Evolutionary conservation across 2,888 invertebrate genomes (phyloP).

Genomic region (Drosophila percnosoma): DNA sequence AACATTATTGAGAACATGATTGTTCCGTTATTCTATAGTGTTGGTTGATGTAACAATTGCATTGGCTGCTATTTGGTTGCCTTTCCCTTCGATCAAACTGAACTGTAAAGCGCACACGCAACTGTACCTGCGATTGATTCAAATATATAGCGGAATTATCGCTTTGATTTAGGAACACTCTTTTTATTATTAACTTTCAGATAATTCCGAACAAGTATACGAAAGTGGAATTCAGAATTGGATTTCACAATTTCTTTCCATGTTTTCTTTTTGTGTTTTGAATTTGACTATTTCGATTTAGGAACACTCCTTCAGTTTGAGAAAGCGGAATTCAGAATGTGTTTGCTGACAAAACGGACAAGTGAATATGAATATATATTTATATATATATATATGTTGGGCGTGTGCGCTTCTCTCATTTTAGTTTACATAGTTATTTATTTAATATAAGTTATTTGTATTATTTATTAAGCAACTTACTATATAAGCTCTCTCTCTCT

Average conservation of each 20-base stretch:
- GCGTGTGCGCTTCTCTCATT: conserved; percentile 27
- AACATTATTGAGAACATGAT: conserved; percentile 3
- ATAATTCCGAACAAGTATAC: neutral
- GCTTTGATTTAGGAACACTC: neutral
- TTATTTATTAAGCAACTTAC: conserved; percentile 71
- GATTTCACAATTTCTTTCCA: neutral
- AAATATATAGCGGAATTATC: neutral
- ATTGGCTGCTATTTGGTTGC: conserved; percentile 35
- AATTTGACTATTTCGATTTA: neutral
- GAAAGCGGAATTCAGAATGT: neutral
- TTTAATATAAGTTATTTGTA: conserved; percentile 39
- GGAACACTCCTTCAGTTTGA: conserved; percentile 4
- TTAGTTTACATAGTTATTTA: conserved; percentile 34
- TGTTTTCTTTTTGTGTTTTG: neutral
- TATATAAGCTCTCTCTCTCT: conserved; percentile 82
- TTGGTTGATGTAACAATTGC: conserved; percentile 70
- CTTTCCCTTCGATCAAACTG: conserved; percentile 7
- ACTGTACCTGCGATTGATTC: conserved; percentile 2
- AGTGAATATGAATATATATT: neutral
- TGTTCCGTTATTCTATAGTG: conserved; percentile 35
- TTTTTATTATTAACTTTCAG: neutral
- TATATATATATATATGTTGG: neutral
- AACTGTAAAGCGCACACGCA: conserved; percentile 30
- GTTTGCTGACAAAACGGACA: conserved; percentile 22
- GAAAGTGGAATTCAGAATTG: neutral